Base-by-base conservation (phyloP, 2,113 vertebrate genomes). In the Mystacornis crossleyi region DNA sequence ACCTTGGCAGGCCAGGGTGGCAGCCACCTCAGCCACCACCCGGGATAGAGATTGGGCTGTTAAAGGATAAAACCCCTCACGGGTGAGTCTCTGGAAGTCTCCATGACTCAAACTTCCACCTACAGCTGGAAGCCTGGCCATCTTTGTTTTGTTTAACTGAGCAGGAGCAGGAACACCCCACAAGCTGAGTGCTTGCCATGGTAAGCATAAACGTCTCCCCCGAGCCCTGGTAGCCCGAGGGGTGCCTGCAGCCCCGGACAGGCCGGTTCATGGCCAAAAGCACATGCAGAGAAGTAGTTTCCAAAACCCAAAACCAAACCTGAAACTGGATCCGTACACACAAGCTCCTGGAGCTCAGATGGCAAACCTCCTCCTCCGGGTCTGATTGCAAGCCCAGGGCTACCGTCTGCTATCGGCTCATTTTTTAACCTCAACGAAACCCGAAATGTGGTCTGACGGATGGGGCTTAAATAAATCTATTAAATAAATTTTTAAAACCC, bases 121-220 rank as follows among this genome's bases (percentile, higher is more conserved):
- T 58, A 50, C 23, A 54, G 31, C 54, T 67, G 58, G 14, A 89
- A 92, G 75, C 38, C 51, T 86, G 55, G 80, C 89, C 86, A 89
- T 81, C 79, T 95, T 95, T 81, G 82, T 84, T 94, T 89, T 67
- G 77, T 91, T 82, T 64, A 82, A 77, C 50, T 21, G 58, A 86
- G 60, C 18, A 65, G 33, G 25, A 80, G 54, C n/a, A 65, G 51
- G 26, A 81, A 61, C 57, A 38, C 12, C 34, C 6, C 34, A 69
- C 8, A 29, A 54, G 66, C 61, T 50, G 36, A 48, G 34, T 33
- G 87, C 38, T 77, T 24, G 65, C 40, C 54, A 7, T 18, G 26
- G 40, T 17, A 58, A 47, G 43, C 36, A 42, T 9, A 70, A 42
- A 57, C 0, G 12, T 36, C 38, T 67, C 45, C 62, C 11, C 10